Evolutionary conservation across 2,888 invertebrate genomes (phyloP).

Genomic region (Iphiclides podalirius): DNA sequence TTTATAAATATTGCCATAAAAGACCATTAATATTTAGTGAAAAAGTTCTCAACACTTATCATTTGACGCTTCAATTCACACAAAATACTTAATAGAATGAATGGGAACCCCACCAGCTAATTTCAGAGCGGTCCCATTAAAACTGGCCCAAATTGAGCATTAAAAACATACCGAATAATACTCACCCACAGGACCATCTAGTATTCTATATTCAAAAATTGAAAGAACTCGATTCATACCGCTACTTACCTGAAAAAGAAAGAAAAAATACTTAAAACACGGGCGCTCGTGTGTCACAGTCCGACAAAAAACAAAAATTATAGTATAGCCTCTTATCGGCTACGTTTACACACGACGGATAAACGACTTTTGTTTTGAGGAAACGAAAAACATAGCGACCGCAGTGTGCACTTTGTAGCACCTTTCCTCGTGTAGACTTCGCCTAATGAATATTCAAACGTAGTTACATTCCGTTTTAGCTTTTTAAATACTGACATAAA

Average conservation of each 20-base stretch:
- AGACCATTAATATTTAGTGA: too few species aligned
- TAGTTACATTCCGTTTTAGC: too few species aligned
- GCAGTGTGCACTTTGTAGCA: neutral
- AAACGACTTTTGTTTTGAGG: constrained; percentile 12
- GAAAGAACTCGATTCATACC: constrained; percentile 21
- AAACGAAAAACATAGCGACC: constrained; percentile 17
- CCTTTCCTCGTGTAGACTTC: constrained; percentile 6
- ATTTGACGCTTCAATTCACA: too few species aligned
- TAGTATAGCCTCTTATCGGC: constrained; percentile 15
- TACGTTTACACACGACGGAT: constrained; percentile 12
- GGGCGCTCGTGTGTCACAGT: neutral
- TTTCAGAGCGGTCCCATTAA: too few species aligned
- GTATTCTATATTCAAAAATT: constrained; percentile 9
- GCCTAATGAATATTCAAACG: constrained; percentile 9
- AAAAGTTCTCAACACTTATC: too few species aligned
- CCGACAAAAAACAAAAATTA: constrained; percentile 11
- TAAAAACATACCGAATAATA: too few species aligned
- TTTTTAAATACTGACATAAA: too few species aligned
- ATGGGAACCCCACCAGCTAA: too few species aligned
- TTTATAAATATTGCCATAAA: too few species aligned
- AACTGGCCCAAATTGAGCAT: too few species aligned
- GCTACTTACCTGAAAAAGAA: constrained; percentile 24
- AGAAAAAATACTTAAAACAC: constrained; percentile 13
- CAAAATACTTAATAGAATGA: too few species aligned
- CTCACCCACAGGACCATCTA: neutral